Evolutionary conservation across 2,888 invertebrate genomes (phyloP).

Genomic region (Sphaerophoria taeniata): DNA sequence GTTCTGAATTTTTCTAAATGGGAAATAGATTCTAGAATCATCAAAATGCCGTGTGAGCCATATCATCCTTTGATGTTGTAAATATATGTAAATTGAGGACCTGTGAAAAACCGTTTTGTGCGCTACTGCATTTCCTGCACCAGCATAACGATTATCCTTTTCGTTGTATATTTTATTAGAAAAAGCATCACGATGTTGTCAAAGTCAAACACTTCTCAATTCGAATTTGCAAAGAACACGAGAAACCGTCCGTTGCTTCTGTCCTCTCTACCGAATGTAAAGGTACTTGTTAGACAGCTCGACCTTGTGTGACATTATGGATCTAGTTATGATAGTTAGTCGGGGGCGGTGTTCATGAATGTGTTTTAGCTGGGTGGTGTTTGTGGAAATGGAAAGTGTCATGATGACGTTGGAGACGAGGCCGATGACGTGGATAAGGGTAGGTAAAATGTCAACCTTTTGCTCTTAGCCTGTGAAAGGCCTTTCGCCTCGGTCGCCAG

Average conservation of each 20-base stretch:
- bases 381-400: conserved; percentile 25
- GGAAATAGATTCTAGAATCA: too few relatives aligned
- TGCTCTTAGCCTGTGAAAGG: conserved; percentile 60
- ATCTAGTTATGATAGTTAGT: conserved; percentile 34
- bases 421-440: conserved; percentile 1
- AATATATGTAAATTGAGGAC: too few relatives aligned
- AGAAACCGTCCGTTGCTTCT: conserved; percentile 6
- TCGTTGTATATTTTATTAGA: conserved; percentile 43
- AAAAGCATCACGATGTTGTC: conserved; percentile 61
- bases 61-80: too few relatives aligned
- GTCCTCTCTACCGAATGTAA: conserved; percentile 41
- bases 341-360: conserved; percentile 23
- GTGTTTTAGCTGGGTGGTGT: neutral
- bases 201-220: conserved; percentile 69
- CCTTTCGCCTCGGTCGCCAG: conserved; percentile 55
- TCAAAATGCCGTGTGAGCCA: too few relatives aligned
- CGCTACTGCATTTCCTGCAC: too few relatives aligned
- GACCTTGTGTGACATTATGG: conserved; percentile 65
- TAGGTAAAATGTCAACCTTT: conserved; percentile 63
- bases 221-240: conserved; percentile 30
- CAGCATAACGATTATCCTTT: neutral
- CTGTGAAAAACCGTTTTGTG: too few relatives aligned
- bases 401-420: neutral
- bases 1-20: too few relatives aligned
- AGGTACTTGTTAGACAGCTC: conserved; percentile 65